A percentile compares a stretch with the other conserved stretches of the same genome.
Evolutionary conservation across 1,140 invertebrate species (phyloP).

Genomic region (Steinernema feltiae): DNA sequence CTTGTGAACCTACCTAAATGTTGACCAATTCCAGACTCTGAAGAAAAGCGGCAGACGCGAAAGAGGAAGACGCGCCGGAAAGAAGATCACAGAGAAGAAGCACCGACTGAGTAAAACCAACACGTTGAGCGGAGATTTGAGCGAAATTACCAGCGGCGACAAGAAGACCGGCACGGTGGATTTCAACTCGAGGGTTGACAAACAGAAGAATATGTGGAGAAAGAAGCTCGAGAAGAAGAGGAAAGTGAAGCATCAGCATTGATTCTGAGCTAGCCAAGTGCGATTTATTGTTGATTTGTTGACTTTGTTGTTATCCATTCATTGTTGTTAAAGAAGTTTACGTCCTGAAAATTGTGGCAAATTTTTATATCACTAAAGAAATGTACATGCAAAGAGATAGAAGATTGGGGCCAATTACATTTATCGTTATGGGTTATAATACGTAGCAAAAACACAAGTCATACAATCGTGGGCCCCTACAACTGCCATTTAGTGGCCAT

Average conservation of each 20-base stretch:
- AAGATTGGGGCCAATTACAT: no score
- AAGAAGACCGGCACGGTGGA: constrained; percentile 2
- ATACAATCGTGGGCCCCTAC: no score
- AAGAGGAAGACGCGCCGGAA: constrained; percentile 38
- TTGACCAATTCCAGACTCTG: neutral
- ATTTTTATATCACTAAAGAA: no score
- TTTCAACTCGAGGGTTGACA: constrained; percentile 23
- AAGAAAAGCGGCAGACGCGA: constrained; percentile 20
- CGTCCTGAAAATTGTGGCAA: no score
- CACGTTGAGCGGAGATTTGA: neutral
- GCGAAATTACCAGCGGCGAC: neutral
- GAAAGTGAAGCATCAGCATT: constrained; percentile 48
- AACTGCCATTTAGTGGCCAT: no score
- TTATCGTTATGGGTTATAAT: no score
- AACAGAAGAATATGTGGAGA: constrained; percentile 39
- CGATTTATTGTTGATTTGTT: neutral
- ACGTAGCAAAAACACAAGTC: no score
- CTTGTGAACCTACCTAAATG: neutral
- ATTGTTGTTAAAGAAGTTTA: neutral
- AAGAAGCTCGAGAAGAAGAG: constrained; percentile 46
- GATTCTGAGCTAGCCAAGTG: neutral
- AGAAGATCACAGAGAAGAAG: constrained; percentile 43
- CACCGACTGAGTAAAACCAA: neutral
- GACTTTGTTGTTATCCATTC: neutral
- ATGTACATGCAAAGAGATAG: no score